Percentiles rank a stretch among this genome's conserved stretches.
phyloP scores from a whole-genome alignment of 2,797 vertebrate genomes.

The Serranus cabrilla region DNA sequence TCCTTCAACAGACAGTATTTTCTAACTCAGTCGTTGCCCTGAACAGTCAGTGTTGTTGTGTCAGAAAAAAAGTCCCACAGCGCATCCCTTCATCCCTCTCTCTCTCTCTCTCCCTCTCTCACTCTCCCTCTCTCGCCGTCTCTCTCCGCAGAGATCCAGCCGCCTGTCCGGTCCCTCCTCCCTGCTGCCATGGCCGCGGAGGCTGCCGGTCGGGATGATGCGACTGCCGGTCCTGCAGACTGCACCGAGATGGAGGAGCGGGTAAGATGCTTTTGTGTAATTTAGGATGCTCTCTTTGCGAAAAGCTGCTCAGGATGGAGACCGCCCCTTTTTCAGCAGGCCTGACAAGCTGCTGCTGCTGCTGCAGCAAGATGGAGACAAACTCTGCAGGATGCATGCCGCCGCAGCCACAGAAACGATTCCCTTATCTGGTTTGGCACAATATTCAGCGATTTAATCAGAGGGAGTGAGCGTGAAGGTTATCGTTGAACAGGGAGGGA shows the following conservation, averaged over 20 bases:
- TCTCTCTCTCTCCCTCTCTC: neutral
- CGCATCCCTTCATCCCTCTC: conserved; percentile 2
- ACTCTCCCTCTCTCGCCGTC: neutral
- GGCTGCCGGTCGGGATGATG: conserved; percentile 61
- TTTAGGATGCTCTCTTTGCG: neutral
- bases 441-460: neutral
- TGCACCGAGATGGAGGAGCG: conserved; percentile 80
- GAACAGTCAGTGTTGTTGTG: neutral
- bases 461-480: neutral
- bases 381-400: conserved; percentile 2
- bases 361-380: conserved; percentile 39
- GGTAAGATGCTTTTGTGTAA: conserved; percentile 61
- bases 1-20: neutral
- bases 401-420: neutral
- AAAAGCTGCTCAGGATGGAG: neutral
- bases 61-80: neutral
- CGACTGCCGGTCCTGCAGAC: conserved; percentile 46
- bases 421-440: neutral
- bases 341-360: neutral
- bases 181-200: conserved; percentile 78
- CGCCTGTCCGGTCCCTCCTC: conserved; percentile 33
- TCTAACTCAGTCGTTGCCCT: neutral
- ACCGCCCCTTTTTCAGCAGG: neutral
- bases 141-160: conserved; percentile 9
- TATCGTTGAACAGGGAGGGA: neutral